Percentiles rank a stretch among this genome's conserved stretches.
These are phyloP conservation scores for Bombus superbus DNA, from an alignment of 1,140 invertebrate genomes.

Conservation along the genomic window DNA sequence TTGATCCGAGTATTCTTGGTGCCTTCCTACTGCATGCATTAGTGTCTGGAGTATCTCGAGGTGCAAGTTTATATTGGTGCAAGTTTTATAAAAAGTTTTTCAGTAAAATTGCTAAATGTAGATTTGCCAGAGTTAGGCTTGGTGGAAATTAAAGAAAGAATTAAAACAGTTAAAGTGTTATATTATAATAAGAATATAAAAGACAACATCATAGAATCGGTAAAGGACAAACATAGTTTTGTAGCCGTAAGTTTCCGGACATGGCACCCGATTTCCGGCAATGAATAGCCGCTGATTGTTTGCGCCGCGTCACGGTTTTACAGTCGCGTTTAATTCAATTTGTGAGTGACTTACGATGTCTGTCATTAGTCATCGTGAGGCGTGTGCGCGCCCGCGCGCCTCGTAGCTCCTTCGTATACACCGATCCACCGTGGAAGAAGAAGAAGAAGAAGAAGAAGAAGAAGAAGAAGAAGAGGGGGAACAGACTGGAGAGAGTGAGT, in stretches of 20 bases:
- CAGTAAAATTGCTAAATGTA: background rate
- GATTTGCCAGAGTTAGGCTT: background rate
- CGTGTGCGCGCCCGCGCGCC: constrained; percentile 26
- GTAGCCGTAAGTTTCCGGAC: background rate
- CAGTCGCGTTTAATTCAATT: constrained; percentile 69
- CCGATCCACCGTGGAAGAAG: constrained; percentile 1
- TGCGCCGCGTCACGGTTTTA: constrained; percentile 66
- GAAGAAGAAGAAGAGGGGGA: constrained; percentile 6
- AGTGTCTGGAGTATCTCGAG: background rate
- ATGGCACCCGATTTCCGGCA: constrained; percentile 46
- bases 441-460: background rate
- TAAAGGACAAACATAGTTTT: background rate
- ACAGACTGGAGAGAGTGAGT: constrained; percentile 5
- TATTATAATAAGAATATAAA: background rate
- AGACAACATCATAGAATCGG: background rate
- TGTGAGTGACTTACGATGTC: constrained; percentile 67
- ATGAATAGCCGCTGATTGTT: constrained; percentile 67
- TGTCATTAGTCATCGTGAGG: constrained; percentile 63
- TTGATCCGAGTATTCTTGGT: background rate
- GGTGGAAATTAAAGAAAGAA: too few species aligned
- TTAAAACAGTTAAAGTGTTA: too few species aligned
- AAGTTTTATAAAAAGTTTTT: background rate
- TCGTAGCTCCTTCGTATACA: constrained; percentile 43
- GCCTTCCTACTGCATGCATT: too few species aligned
- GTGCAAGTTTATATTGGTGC: too few species aligned